Evolutionary conservation across 2,888 invertebrate genomes (phyloP).

Genomic region (Campaea margaritaria): DNA sequence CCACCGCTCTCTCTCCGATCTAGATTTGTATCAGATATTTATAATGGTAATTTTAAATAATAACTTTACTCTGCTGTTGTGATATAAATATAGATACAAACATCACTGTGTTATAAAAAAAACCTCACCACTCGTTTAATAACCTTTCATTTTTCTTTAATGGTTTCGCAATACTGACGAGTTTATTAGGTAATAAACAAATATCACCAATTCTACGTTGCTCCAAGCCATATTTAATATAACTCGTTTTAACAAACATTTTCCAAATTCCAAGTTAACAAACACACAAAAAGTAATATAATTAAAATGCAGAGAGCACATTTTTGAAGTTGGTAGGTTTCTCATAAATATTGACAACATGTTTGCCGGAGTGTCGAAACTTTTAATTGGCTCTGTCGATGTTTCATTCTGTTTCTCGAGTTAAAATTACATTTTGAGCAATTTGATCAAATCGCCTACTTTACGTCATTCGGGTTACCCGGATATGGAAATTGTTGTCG

Average conservation of each 20-base stretch:
- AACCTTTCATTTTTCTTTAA: too few species aligned
- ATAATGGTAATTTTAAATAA: too few species aligned
- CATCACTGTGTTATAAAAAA: too few species aligned
- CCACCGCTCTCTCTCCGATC: too few species aligned
- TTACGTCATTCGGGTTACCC: slow-evolving; percentile 20
- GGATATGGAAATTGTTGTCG: slow-evolving; percentile 17
- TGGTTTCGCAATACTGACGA: too few species aligned
- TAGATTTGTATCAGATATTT: too few species aligned
- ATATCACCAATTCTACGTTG: too few species aligned
- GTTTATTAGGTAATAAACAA: too few species aligned
- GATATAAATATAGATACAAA: too few species aligned
- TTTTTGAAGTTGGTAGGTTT: slow-evolving; percentile 18
- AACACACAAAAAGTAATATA: slow-evolving; percentile 13
- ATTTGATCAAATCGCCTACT: slow-evolving; percentile 26
- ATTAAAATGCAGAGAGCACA: slow-evolving; percentile 26
- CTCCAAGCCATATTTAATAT: too few species aligned
- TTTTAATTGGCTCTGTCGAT: slow-evolving; percentile 29
- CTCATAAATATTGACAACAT: slow-evolving; percentile 34
- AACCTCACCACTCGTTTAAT: too few species aligned
- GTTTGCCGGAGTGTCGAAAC: slow-evolving; percentile 29
- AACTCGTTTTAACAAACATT: not conserved
- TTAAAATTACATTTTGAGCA: slow-evolving; percentile 20
- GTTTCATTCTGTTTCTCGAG: slow-evolving; percentile 23
- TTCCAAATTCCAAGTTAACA: not conserved
- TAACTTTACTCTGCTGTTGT: too few species aligned